Evolutionary conservation across 2,888 invertebrate species (phyloP).

Genomic region (Horisme vitalbata): DNA sequence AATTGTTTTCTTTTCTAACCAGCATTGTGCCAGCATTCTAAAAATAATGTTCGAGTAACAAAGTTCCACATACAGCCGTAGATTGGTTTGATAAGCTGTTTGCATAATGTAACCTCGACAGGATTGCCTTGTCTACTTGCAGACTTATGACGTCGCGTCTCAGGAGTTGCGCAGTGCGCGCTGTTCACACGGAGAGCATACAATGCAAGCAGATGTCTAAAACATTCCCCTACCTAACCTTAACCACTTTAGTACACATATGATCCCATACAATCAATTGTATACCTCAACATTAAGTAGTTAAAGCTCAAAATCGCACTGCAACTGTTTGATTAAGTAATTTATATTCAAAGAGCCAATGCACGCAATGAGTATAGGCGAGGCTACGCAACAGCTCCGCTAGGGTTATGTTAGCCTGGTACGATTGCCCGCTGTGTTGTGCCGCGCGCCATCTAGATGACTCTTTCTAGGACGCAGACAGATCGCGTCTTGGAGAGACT

Average conservation of each 20-base stretch:
- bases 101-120: constrained; percentile 39
- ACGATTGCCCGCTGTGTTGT: constrained; percentile 69
- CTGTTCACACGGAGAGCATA: constrained; percentile 72
- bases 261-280: constrained; percentile 26
- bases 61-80: not conserved
- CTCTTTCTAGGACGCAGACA: constrained; percentile 24
- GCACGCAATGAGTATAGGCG: constrained; percentile 30
- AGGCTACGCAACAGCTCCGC: constrained; percentile 25
- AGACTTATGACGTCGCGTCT: constrained; percentile 65
- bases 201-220: constrained; percentile 42
- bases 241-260: constrained; percentile 32
- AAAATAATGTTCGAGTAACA: not conserved
- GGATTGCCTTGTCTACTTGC: constrained; percentile 46
- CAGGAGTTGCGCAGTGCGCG: constrained; percentile 83
- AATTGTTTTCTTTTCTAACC: not conserved
- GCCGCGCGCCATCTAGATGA: constrained; percentile 73
- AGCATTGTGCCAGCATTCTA: not conserved
- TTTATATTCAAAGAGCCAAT: constrained; percentile 32
- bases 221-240: constrained; percentile 49
- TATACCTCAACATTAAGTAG: constrained; percentile 21
- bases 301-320: constrained; percentile 29
- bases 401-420: constrained; percentile 58
- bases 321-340: constrained; percentile 13
- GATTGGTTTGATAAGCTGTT: constrained; percentile 34
- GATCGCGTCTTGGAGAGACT: constrained; percentile 5